Evolutionary conservation across 2,797 vertebrate genomes (phyloP).

Genomic region (Microctenopoma stevenorrisi): DNA sequence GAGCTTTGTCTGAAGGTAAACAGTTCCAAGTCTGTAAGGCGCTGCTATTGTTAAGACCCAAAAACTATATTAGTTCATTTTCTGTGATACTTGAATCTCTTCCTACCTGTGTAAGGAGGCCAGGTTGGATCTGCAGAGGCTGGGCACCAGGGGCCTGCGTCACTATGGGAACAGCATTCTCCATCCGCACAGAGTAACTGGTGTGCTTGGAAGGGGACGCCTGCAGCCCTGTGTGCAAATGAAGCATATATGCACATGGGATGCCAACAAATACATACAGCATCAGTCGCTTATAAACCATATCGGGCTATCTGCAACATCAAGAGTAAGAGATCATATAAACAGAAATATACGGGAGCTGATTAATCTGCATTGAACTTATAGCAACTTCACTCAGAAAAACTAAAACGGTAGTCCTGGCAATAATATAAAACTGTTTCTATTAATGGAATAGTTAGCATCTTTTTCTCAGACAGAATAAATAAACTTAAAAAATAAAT

Average conservation of each 20-base stretch:
- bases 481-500: conserved; percentile 38
- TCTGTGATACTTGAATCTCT: conserved; percentile 15
- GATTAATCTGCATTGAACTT: conserved; percentile 50
- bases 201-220: conserved; percentile 97
- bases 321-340: conserved; percentile 18
- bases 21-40: conserved; percentile 37
- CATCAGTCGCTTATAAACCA: conserved; percentile 19
- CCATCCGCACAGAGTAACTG: conserved; percentile 98
- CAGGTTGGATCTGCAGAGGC: conserved; percentile 96
- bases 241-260: conserved; percentile 43
- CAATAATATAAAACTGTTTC: conserved; percentile 33
- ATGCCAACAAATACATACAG: conserved; percentile 47
- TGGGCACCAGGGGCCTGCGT: conserved; percentile 96
- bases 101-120: conserved; percentile 96
- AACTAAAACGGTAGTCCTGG: conserved; percentile 54
- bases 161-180: conserved; percentile 98
- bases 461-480: conserved; percentile 32
- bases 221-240: conserved; percentile 88
- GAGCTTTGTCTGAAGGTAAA: conserved; percentile 48
- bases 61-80: conserved; percentile 37
- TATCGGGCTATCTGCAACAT: conserved; percentile 14
- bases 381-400: conserved; percentile 14
- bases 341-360: background rate
- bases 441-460: conserved; percentile 42
- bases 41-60: conserved; percentile 21